Evolutionary conservation across 2,797 vertebrate species (phyloP).

Genomic region (Onychomys torridus): DNA sequence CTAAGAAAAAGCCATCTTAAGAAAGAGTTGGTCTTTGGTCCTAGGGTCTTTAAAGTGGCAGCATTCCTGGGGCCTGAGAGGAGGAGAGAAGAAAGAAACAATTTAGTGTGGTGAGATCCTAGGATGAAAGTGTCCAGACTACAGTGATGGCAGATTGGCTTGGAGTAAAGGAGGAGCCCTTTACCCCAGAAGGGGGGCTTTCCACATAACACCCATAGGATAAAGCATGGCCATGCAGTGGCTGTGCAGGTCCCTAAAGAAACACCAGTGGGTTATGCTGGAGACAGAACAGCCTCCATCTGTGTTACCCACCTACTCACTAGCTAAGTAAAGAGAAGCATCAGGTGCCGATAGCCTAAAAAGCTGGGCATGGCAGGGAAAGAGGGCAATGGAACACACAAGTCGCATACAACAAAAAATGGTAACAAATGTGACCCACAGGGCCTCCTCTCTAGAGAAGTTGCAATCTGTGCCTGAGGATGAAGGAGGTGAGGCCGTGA

Average conservation of each 20-base stretch:
- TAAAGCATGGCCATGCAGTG: background rate
- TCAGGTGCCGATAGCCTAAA: slow-evolving; percentile 63
- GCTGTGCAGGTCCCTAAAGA: background rate
- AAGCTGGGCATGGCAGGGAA: background rate
- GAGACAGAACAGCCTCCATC: background rate
- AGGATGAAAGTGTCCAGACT: slow-evolving; percentile 27
- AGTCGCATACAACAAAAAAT: slow-evolving; percentile 59
- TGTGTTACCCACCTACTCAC: background rate
- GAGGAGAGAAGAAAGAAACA: slow-evolving; percentile 3
- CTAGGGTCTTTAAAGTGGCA: slow-evolving; percentile 42
- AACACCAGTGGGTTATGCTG: background rate
- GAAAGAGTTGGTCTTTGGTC: background rate
- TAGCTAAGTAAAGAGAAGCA: background rate
- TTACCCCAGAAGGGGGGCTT: background rate
- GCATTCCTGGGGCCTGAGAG: slow-evolving; percentile 13
- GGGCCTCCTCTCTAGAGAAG: slow-evolving; percentile 40
- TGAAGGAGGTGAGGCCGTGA: slow-evolving; percentile 39
- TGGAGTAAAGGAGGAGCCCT: background rate
- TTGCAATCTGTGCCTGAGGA: background rate
- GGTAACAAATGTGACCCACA: slow-evolving; percentile 56
- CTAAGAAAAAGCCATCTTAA: slow-evolving; percentile 41
- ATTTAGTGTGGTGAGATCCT: slow-evolving; percentile 10
- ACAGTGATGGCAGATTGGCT: background rate
- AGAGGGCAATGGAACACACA: background rate
- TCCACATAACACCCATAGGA: background rate